These are phyloP conservation scores for Stenotaenia linearis DNA, from an alignment of 2,888 invertebrate genomes.

Conservation along the genomic window DNA sequence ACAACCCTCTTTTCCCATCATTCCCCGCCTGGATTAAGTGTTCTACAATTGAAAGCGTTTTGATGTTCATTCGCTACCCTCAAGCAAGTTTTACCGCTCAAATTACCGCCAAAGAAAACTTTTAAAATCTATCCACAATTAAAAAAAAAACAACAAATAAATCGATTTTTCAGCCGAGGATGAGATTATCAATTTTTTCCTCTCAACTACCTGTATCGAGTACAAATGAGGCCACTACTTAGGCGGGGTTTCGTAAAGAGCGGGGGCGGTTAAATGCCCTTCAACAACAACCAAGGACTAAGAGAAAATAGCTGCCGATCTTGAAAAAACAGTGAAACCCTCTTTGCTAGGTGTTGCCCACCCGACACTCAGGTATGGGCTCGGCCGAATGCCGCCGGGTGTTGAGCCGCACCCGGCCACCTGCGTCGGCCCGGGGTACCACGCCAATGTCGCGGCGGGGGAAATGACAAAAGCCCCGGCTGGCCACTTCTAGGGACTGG, in stretches of 20 bases:
- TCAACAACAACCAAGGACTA: slow-evolving; percentile 3
- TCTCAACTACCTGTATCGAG: neutral
- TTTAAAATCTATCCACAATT: neutral
- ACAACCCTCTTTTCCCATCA: slow-evolving; percentile 5
- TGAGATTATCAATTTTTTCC: neutral
- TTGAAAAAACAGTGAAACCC: slow-evolving; percentile 6
- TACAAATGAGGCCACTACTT: neutral
- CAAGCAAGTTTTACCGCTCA: neutral
- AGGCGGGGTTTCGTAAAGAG: neutral
- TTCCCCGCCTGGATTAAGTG: neutral
- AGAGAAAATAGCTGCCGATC: neutral
- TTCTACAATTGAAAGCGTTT: slow-evolving; percentile 17
- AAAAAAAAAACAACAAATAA: neutral
- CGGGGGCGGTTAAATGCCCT: slow-evolving; percentile 11
- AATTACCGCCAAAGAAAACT: slow-evolving; percentile 21
- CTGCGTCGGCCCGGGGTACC: slow-evolving; percentile 24
- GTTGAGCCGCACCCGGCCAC: slow-evolving; percentile 20
- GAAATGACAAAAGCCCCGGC: slow-evolving; percentile 10
- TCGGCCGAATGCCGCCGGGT: slow-evolving; percentile 24
- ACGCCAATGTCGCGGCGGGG: slow-evolving; percentile 26
- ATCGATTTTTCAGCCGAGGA: neutral
- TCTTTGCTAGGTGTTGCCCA: slow-evolving; percentile 2
- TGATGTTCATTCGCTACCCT: slow-evolving; percentile 26
- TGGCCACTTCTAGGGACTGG: slow-evolving; percentile 15
- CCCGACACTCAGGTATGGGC: slow-evolving; percentile 21